Conservation (phyloP, 2,888 invertebrate species). For the Teleogryllus oceanicus region DNA sequence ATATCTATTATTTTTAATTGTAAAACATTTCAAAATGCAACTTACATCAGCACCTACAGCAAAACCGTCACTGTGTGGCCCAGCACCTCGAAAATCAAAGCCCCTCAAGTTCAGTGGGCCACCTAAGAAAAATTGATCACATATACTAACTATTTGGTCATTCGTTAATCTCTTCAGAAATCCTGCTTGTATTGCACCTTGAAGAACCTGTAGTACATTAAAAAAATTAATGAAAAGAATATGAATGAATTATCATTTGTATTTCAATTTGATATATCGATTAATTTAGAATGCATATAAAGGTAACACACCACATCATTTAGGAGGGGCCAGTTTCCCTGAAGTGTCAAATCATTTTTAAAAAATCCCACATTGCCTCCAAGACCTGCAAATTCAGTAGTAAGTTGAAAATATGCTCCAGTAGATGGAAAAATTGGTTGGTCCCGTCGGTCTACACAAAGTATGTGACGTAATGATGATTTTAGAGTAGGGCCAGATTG, state of each 20-base stretch:
- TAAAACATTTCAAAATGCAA: slow-evolving; percentile 3
- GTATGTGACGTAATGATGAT: slow-evolving; percentile 77
- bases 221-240: slow-evolving; percentile 44
- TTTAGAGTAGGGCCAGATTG: slow-evolving; percentile 87
- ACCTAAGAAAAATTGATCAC: slow-evolving; percentile 81
- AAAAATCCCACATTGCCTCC: slow-evolving; percentile 91
- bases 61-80: slow-evolving; percentile 75
- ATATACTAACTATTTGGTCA: slow-evolving; percentile 59
- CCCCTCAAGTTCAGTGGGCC: slow-evolving; percentile 87
- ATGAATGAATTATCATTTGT: slow-evolving; percentile 12
- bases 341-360: slow-evolving; percentile 73
- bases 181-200: slow-evolving; percentile 66
- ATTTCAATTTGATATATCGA: too few relatives aligned
- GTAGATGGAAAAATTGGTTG: slow-evolving; percentile 72
- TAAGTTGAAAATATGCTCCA: slow-evolving; percentile 68
- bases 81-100: slow-evolving; percentile 81
- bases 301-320: slow-evolving; percentile 55
- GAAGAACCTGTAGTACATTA: slow-evolving; percentile 60
- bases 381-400: slow-evolving; percentile 80
- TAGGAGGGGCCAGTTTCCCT: slow-evolving; percentile 64
- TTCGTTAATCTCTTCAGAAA: slow-evolving; percentile 58
- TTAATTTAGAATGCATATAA: slow-evolving; percentile 21
- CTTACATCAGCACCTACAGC: slow-evolving; percentile 66
- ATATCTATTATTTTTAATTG: too few relatives aligned
- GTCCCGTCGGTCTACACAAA: slow-evolving; percentile 76